phyloP scores from a whole-genome alignment of 2,797 vertebrate species.

The Dryobates pubescens region DNA sequence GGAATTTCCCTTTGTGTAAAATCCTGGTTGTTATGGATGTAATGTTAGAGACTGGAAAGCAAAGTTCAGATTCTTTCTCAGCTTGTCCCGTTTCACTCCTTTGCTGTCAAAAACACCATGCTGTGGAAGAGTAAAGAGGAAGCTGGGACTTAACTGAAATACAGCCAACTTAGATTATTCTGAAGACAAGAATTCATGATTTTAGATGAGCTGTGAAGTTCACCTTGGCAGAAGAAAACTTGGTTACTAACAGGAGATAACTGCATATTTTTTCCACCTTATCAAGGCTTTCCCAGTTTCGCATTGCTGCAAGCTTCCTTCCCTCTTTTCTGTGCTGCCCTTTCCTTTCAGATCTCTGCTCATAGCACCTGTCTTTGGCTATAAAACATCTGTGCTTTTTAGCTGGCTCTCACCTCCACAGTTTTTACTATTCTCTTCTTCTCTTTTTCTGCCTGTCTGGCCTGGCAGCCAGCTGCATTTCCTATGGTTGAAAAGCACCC shows the following conservation, averaged over 20 bases:
- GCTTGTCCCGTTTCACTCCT: background rate
- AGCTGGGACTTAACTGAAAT: background rate
- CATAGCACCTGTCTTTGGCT: background rate
- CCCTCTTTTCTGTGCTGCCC: background rate
- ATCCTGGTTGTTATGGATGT: background rate
- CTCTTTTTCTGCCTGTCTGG: background rate
- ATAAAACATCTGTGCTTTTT: background rate
- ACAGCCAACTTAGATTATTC: background rate
- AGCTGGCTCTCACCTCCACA: background rate
- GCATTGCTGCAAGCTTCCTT: background rate
- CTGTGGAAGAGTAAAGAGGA: background rate
- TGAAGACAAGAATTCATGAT: background rate
- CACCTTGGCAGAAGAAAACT: background rate
- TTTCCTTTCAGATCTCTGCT: background rate
- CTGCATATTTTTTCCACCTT: background rate
- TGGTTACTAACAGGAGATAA: background rate
- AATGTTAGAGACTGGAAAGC: background rate
- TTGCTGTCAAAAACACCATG: background rate
- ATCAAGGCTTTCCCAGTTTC: background rate
- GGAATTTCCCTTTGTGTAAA: background rate
- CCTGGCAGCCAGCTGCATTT: background rate
- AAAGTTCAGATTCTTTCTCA: background rate
- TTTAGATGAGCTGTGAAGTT: background rate
- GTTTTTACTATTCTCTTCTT: background rate
- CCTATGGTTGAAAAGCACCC: accelerated